These are phyloP conservation scores for Chaetophractus vellerosus DNA, from an alignment of 2,797 vertebrate species.

Conservation along the genomic window DNA sequence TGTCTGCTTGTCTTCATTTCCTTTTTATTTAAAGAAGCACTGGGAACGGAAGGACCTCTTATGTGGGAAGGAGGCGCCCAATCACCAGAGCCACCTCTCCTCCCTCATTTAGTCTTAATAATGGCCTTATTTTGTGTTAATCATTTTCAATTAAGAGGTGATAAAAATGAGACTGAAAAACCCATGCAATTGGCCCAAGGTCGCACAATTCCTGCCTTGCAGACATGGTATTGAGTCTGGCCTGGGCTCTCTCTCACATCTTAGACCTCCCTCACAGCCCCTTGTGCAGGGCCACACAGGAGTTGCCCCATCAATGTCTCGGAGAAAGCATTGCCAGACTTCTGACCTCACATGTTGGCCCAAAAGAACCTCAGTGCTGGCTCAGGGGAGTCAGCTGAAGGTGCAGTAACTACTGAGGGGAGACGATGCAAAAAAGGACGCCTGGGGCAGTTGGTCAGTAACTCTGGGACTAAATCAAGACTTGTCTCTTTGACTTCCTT, in stretches of 20 bases:
- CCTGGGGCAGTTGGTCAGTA: not conserved
- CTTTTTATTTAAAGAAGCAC: no score
- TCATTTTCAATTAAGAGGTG: not conserved
- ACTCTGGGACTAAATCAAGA: not conserved
- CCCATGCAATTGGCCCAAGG: not conserved
- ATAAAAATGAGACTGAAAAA: conserved; percentile 4
- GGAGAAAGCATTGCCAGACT: not conserved
- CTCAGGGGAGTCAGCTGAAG: not conserved
- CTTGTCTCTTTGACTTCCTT: conserved; percentile 49
- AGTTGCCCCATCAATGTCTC: not conserved
- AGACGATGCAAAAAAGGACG: not conserved
- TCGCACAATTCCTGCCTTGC: not conserved
- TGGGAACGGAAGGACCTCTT: no score
- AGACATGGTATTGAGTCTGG: not conserved
- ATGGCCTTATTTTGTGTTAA: not conserved
- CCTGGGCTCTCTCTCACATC: not conserved
- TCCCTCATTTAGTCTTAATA: not conserved
- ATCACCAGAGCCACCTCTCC: no score
- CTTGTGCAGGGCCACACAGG: not conserved
- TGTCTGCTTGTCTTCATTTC: no score
- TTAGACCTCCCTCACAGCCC: not conserved
- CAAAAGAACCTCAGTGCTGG: not conserved
- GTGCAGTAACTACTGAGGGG: not conserved
- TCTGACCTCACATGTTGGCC: not conserved
- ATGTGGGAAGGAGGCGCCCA: no score